Conservation (phyloP, 2,888 invertebrate species). For the Cheilosia variabilis region DNA sequence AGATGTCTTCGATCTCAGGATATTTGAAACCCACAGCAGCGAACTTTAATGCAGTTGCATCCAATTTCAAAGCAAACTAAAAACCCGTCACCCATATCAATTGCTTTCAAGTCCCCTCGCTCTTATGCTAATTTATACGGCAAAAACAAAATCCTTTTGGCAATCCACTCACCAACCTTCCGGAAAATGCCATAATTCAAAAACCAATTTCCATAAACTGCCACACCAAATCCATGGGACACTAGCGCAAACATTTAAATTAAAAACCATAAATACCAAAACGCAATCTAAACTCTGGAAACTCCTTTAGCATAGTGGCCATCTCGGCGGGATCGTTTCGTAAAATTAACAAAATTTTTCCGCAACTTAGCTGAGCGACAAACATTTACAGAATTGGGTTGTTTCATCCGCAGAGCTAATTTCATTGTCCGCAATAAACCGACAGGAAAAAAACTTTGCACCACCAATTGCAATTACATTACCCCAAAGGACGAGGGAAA, state of each 20-base stretch:
- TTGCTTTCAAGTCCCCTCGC: background rate
- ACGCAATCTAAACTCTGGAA: slow-evolving; percentile 64
- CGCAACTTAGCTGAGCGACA: slow-evolving; percentile 61
- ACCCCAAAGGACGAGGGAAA: slow-evolving; percentile 64
- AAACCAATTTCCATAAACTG: slow-evolving; percentile 69
- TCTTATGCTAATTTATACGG: background rate
- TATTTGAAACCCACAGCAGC: too few relatives aligned
- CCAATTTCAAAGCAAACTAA: too few relatives aligned
- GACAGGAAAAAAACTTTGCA: slow-evolving; percentile 33
- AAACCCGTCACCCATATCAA: background rate
- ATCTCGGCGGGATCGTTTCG: slow-evolving; percentile 59
- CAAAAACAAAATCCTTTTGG: background rate
- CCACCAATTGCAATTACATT: slow-evolving; percentile 74
- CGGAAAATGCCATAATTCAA: slow-evolving; percentile 52
- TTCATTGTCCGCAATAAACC: slow-evolving; percentile 67
- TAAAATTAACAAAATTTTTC: slow-evolving; percentile 73
- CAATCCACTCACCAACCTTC: slow-evolving; percentile 7
- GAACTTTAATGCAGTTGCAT: too few relatives aligned
- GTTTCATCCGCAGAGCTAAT: slow-evolving; percentile 73
- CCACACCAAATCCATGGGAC: slow-evolving; percentile 49
- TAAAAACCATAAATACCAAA: slow-evolving; percentile 71
- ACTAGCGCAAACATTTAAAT: slow-evolving; percentile 57
- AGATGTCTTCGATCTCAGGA: too few relatives aligned
- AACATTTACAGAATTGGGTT: slow-evolving; percentile 63
- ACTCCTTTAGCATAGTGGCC: slow-evolving; percentile 35